These are phyloP conservation scores for Vulpes lagopus DNA, from an alignment of 2,113 vertebrate genomes.

Conservation along the genomic window DNA sequence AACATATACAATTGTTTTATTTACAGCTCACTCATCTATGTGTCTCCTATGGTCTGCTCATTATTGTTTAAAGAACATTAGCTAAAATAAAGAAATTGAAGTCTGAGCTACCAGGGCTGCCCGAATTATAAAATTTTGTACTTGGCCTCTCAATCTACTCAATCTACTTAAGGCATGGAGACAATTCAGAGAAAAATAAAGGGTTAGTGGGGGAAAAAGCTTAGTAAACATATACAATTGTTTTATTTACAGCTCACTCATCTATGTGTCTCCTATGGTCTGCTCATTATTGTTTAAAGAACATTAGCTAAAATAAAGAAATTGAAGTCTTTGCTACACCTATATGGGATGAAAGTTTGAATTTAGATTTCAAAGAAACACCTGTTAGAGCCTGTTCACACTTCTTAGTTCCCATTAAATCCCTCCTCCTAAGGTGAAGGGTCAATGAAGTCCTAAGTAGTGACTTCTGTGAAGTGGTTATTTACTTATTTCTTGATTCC, in stretches of 20 bases:
- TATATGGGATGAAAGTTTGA: not conserved
- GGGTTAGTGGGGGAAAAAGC: not conserved
- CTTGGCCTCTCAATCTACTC: not conserved
- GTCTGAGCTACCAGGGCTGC: not conserved
- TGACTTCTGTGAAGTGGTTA: not conserved
- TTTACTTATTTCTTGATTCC: not conserved
- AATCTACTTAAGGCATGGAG: not conserved
- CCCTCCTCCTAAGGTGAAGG: not conserved
- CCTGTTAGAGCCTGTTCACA: not conserved
- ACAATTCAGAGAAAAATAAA: not conserved
- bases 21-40: not conserved
- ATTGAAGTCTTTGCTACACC: not conserved
- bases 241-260: not conserved
- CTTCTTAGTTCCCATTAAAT: not conserved
- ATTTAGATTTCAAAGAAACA: slow-evolving; percentile 12
- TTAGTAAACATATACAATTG: not conserved
- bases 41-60: not conserved
- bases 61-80: slow-evolving; percentile 9
- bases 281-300: not conserved
- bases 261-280: not conserved
- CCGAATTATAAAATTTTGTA: not conserved
- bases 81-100: not conserved
- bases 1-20: not conserved
- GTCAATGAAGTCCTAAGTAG: not conserved
- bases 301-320: not conserved